phyloP scores from a whole-genome alignment of 2,888 invertebrate genomes.

The Hemaris fuciformis region DNA sequence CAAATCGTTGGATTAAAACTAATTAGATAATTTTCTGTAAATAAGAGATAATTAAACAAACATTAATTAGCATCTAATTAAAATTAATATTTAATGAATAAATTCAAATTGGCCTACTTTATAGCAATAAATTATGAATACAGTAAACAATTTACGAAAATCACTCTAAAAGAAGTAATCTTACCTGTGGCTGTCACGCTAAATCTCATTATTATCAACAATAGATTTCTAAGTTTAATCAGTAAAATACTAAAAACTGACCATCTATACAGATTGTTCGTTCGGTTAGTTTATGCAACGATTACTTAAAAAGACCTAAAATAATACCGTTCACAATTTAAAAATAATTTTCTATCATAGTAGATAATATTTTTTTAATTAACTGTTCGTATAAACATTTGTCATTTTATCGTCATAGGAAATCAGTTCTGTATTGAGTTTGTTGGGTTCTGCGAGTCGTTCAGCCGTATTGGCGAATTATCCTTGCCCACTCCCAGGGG shows the following conservation, averaged over 20 bases:
- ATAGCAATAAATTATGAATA: too few relatives aligned
- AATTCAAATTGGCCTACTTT: neutral
- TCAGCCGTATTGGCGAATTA: constrained; percentile 85
- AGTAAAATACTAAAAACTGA: too few relatives aligned
- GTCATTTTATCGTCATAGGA: neutral
- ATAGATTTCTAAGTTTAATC: too few relatives aligned
- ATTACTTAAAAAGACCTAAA: too few relatives aligned
- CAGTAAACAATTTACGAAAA: too few relatives aligned
- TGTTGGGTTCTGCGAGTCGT: neutral
- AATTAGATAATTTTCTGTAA: neutral
- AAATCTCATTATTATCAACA: too few relatives aligned
- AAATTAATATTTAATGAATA: neutral
- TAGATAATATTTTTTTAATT: too few relatives aligned
- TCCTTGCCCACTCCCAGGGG: constrained; percentile 89
- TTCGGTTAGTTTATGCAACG: too few relatives aligned
- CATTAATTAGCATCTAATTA: neutral
- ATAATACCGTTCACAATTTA: neutral
- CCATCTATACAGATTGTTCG: too few relatives aligned
- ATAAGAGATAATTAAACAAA: neutral
- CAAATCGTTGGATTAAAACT: neutral
- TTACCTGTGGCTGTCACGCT: too few relatives aligned
- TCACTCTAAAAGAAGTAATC: too few relatives aligned
- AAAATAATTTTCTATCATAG: neutral
- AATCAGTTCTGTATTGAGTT: neutral
- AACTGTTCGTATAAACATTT: neutral